phyloP scores from a whole-genome alignment of 2,113 vertebrate species.

The Lichenostomus cassidix region DNA sequence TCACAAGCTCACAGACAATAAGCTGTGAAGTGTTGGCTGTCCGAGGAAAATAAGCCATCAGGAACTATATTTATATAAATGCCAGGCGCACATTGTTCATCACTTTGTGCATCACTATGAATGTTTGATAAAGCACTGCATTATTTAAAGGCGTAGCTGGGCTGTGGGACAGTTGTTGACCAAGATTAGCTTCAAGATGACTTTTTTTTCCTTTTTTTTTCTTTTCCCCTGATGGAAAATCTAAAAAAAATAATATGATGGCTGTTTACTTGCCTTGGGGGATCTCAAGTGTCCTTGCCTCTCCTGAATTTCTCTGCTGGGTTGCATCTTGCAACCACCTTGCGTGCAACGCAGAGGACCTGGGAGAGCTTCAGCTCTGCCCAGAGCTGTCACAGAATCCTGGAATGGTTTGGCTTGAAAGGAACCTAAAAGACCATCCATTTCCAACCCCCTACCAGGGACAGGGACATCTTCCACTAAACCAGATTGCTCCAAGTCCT shows the following conservation, averaged over 20 bases:
- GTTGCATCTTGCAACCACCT: neutral
- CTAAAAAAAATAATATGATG: neutral
- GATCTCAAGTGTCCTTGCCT: neutral
- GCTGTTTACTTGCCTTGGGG: neutral
- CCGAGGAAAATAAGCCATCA: constrained; percentile 65
- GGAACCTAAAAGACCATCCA: neutral
- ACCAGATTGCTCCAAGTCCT: neutral
- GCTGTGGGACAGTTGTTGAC: constrained; percentile 27
- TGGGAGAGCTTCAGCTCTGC: neutral
- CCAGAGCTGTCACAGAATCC: neutral
- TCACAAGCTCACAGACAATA: constrained; percentile 56
- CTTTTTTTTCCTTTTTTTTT: neutral
- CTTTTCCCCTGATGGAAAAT: neutral
- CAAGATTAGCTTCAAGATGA: constrained; percentile 7
- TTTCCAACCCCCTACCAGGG: neutral
- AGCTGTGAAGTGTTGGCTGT: constrained; percentile 68
- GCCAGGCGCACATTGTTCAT: constrained; percentile 22
- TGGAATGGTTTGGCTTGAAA: neutral
- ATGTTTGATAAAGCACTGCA: constrained; percentile 77
- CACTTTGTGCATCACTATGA: constrained; percentile 69
- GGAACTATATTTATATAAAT: constrained; percentile 71
- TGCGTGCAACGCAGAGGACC: neutral
- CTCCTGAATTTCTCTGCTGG: neutral
- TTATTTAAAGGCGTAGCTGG: constrained; percentile 74
- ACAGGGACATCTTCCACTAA: neutral